Percentiles rank a stretch among this genome's conserved stretches.
Conservation (phyloP, 2,113 vertebrate species). For the Pterocles burchelli region DNA sequence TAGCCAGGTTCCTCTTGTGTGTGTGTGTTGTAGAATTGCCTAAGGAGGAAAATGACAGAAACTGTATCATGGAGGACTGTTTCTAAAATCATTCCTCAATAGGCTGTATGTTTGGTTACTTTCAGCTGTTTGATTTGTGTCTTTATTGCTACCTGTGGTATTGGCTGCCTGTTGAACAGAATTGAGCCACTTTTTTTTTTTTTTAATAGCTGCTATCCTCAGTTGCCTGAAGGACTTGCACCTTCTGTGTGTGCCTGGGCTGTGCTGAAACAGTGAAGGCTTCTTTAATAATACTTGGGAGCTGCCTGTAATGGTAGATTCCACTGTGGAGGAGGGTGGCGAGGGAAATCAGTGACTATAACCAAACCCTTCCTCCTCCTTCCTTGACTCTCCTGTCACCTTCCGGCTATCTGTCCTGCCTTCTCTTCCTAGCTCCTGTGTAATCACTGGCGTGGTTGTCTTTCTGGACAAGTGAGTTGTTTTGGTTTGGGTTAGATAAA, state of each 20-base stretch:
- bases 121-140: not conserved
- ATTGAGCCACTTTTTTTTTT: not conserved
- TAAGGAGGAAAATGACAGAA: not conserved
- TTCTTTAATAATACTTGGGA: not conserved
- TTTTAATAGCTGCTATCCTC: not conserved
- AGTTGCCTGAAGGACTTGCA: not conserved
- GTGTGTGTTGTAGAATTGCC: not conserved
- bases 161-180: not conserved
- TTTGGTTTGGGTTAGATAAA: not conserved
- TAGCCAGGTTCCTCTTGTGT: not conserved
- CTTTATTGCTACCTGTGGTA: not conserved
- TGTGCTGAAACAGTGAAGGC: not conserved
- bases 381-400: not conserved
- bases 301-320: not conserved
- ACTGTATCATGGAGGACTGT: not conserved
- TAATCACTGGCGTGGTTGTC: not conserved
- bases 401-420: not conserved
- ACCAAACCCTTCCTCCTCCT: not conserved
- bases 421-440: not conserved
- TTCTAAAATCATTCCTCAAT: not conserved
- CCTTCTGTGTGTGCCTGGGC: not conserved
- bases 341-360: not conserved
- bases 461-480: not conserved
- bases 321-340: not conserved
- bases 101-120: not conserved